A percentile compares a stretch with the other conserved stretches of the same genome.
phyloP scores from a whole-genome alignment of 2,888 invertebrate species.

The Arctia plantaginis region DNA sequence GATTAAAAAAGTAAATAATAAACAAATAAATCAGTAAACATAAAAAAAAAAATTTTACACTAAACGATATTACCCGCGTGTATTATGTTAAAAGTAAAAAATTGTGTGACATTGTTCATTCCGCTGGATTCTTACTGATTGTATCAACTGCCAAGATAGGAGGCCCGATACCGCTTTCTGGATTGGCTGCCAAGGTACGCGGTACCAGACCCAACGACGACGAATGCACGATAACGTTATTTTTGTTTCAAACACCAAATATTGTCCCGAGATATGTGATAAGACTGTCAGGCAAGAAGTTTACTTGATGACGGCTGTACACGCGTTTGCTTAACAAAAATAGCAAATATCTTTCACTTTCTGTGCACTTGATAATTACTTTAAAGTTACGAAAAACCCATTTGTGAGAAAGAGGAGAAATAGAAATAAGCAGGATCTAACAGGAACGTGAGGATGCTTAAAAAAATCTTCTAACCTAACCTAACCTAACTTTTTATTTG shows the following conservation, averaged over 20 bases:
- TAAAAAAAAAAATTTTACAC: too few relatives aligned
- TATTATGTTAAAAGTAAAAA: not conserved
- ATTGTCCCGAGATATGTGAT: conserved; percentile 41
- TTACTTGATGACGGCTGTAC: conserved; percentile 1
- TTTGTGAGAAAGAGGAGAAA: too few relatives aligned
- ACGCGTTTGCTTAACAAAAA: not conserved
- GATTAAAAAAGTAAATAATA: not conserved
- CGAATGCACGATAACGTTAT: conserved; percentile 69
- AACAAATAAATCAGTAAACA: too few relatives aligned
- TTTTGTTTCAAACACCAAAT: conserved; percentile 56
- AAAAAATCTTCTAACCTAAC: too few relatives aligned
- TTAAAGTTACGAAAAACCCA: too few relatives aligned
- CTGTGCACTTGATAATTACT: not conserved
- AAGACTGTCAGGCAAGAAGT: conserved; percentile 19
- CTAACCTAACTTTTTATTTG: too few relatives aligned
- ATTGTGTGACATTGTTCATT: not conserved
- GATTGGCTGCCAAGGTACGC: conserved; percentile 78
- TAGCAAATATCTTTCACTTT: not conserved
- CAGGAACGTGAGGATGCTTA: too few relatives aligned
- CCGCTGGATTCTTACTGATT: conserved; percentile 21
- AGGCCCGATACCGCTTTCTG: conserved; percentile 61
- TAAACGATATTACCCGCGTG: not conserved
- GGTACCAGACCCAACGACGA: conserved; percentile 75
- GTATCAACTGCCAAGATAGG: conserved; percentile 47
- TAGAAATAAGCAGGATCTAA: too few relatives aligned